These are phyloP conservation scores for Geopemphigus sp. DNA, from an alignment of 1,140 invertebrate species.

Conservation along the genomic window DNA sequence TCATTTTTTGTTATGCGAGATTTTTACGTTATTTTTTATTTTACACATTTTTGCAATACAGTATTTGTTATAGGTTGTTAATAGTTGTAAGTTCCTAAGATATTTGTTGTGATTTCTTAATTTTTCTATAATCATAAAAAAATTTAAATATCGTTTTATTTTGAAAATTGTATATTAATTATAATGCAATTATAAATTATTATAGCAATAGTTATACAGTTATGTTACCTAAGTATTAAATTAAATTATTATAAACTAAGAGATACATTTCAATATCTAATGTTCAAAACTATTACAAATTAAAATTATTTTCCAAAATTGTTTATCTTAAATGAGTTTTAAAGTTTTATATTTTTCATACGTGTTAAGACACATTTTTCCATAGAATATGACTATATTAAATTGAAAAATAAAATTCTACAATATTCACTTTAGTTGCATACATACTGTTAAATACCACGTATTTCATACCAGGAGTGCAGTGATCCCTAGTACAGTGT, in stretches of 20 bases:
- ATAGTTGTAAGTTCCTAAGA: slow-evolving; percentile 44
- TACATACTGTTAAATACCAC: too few species aligned
- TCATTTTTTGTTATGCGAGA: not conserved
- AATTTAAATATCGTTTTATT: slow-evolving; percentile 8
- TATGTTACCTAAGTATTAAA: slow-evolving; percentile 43
- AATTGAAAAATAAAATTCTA: too few species aligned
- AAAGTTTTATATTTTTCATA: too few species aligned
- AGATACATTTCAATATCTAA: not conserved
- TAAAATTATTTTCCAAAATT: too few species aligned
- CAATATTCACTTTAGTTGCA: too few species aligned
- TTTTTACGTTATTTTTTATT: not conserved
- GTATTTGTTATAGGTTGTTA: slow-evolving; percentile 44
- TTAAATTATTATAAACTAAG: slow-evolving; percentile 34
- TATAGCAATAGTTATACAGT: slow-evolving; percentile 36
- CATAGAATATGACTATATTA: too few species aligned
- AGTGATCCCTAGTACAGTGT: too few species aligned
- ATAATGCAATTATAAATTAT: not conserved
- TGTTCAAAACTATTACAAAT: not conserved
- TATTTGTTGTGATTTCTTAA: slow-evolving; percentile 44
- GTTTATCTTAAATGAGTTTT: too few species aligned
- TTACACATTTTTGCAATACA: slow-evolving; percentile 27
- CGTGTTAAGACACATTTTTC: too few species aligned
- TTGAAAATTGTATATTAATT: not conserved
- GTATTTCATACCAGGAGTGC: too few species aligned
- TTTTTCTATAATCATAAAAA: not conserved